phyloP scores from a whole-genome alignment of 2,113 vertebrate genomes.

The Clarias gariepinus region DNA sequence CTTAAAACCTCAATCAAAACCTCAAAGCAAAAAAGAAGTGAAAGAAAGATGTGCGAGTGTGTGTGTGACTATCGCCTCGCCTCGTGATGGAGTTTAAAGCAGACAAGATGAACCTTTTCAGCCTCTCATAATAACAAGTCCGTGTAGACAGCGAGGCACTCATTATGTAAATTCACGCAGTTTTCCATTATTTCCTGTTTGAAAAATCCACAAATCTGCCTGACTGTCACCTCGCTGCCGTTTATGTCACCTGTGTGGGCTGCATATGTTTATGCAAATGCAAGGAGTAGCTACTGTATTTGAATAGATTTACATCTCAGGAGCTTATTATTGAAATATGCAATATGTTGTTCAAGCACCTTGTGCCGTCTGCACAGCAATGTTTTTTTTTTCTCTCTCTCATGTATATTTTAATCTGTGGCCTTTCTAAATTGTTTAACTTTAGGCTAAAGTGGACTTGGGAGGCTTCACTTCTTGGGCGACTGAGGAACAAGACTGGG shows the following conservation, averaged over 20 bases:
- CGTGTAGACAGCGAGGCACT: neutral
- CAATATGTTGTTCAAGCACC: constrained; percentile 28
- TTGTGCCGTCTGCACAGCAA: neutral
- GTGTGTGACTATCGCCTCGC: neutral
- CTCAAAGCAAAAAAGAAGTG: constrained; percentile 2
- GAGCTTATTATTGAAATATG: constrained; percentile 8
- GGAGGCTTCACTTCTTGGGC: neutral
- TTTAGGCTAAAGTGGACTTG: neutral
- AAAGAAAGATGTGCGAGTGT: neutral
- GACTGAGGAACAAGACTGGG: neutral
- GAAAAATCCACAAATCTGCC: constrained; percentile 16
- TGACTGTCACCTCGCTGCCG: constrained; percentile 1
- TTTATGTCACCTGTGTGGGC: constrained; percentile 30
- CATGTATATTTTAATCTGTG: neutral
- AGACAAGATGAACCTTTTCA: constrained; percentile 20
- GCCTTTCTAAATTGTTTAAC: constrained; percentile 1
- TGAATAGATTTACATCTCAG: constrained; percentile 25
- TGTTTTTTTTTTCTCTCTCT: neutral
- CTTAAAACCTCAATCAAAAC: neutral
- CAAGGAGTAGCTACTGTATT: constrained; percentile 23
- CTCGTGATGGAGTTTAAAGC: constrained; percentile 19
- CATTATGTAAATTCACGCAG: constrained; percentile 5
- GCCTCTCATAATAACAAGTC: constrained; percentile 7
- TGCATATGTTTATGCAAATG: constrained; percentile 33
- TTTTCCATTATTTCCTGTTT: constrained; percentile 16